Base-by-base conservation (phyloP, 2,888 invertebrate genomes). In the Patella pellucida region DNA sequence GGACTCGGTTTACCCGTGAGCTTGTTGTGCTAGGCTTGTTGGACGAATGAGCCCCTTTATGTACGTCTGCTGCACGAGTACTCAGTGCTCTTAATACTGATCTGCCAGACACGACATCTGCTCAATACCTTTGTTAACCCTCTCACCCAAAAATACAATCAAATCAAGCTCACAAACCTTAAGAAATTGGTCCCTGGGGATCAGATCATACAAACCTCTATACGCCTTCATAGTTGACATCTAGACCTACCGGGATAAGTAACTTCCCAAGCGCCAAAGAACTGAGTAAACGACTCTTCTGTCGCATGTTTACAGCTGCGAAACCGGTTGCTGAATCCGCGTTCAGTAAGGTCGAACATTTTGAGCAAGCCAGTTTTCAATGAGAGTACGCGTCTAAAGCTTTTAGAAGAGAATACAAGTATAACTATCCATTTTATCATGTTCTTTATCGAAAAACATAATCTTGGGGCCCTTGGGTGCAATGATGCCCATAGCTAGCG, bases 261-360 rank as follows among this genome's bases (percentile, higher is more conserved):
- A 78, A 70, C 52, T 67, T 16, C 68, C 75, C 52, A 78, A 62
- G 27, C 78, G 52, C 2, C 76, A 4, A 62, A 12, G 67, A 71
- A 76, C 54, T 79, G 75, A 16, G 54, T 12, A 52, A 73, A 76
- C 14, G 73, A 54, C 31, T 79, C 76, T 31, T 73, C 69, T 51
- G 16, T 3, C n/a, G 51, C 62, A 19, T 72, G 72, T 68, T 72
- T 68, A 62, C 71, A 68, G 16, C 52, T 52, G 27, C 72, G 71
- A 74, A 74, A 76, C 1, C 62, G 52, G 14, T 50, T 62, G 27
- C 73, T 70, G 41, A 78, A 76, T 19, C 75, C 78, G 11, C 76
- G 69, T 71, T 79, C 73, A 16, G 76, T 79, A 69, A 79, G 51
- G 51, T 75, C 74, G 73, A 69, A 79, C 16, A 73, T 52, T 52